Percentiles rank a stretch among this genome's conserved stretches.
These are phyloP conservation scores for Mactra quadrangularis DNA, from an alignment of 1,140 invertebrate genomes.

Conservation along the genomic window DNA sequence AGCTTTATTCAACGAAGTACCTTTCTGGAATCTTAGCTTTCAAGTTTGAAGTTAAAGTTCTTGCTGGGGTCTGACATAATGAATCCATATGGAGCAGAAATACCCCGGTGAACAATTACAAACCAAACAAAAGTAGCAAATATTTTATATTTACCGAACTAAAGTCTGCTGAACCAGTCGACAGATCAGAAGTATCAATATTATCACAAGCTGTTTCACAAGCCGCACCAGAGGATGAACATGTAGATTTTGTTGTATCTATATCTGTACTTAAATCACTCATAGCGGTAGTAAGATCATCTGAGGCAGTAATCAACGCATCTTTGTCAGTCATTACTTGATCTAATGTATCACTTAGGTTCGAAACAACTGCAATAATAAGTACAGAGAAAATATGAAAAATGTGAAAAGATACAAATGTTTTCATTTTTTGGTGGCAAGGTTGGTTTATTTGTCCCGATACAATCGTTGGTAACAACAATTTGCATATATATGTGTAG, in stretches of 20 bases:
- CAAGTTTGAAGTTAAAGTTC: too few species aligned
- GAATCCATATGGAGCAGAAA: too few species aligned
- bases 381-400: too few species aligned
- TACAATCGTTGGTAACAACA: neutral
- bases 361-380: constrained; percentile 58
- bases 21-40: too few species aligned
- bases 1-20: too few species aligned
- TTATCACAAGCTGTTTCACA: constrained; percentile 61
- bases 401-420: too few species aligned
- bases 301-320: constrained; percentile 54
- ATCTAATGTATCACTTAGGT: constrained; percentile 61
- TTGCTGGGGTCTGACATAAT: too few species aligned
- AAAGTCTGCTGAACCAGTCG: constrained; percentile 33
- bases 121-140: too few species aligned
- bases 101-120: too few species aligned
- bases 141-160: constrained; percentile 39
- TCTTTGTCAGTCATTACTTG: constrained; percentile 62
- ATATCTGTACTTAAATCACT: constrained; percentile 60
- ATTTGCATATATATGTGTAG: neutral
- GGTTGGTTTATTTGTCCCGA: neutral
- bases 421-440: neutral
- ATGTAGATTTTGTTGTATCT: constrained; percentile 60
- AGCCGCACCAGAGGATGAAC: constrained; percentile 63
- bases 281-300: constrained; percentile 55
- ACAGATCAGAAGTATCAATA: constrained; percentile 58